These are phyloP conservation scores for Herminia tarsipennalis DNA, from an alignment of 2,888 invertebrate genomes.

Conservation along the genomic window DNA sequence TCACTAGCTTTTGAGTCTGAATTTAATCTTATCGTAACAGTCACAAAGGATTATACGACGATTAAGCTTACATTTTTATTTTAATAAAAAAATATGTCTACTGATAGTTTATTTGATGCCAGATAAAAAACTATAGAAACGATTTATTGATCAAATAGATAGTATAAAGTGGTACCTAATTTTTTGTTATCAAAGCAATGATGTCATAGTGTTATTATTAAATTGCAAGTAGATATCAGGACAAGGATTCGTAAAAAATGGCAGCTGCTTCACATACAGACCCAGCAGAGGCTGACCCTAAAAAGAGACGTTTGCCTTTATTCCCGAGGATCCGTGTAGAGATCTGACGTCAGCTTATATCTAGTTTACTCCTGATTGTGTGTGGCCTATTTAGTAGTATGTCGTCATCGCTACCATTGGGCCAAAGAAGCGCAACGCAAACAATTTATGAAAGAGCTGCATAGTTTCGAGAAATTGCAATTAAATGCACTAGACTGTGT, in stretches of 20 bases:
- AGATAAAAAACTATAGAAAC: no score
- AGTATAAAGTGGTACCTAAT: background rate
- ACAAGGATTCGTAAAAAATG: conserved; percentile 2
- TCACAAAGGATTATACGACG: background rate
- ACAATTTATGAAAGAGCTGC: conserved; percentile 87
- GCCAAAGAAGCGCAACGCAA: conserved; percentile 80
- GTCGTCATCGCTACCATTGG: conserved; percentile 86
- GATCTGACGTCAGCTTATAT: conserved; percentile 87
- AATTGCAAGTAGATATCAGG: background rate
- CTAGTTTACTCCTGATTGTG: conserved; percentile 86
- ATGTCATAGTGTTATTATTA: conserved; percentile 18
- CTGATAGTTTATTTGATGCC: no score
- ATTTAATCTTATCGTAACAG: background rate
- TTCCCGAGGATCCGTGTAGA: conserved; percentile 81
- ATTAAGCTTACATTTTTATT: no score
- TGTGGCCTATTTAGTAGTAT: conserved; percentile 87
- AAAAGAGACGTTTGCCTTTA: conserved; percentile 63
- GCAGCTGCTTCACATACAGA: conserved; percentile 14
- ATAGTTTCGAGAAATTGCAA: conserved; percentile 86
- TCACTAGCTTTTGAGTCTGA: conserved; percentile 12
- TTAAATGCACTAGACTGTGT: conserved; percentile 87
- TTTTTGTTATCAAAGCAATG: conserved; percentile 35
- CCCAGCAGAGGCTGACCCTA: conserved; percentile 37
- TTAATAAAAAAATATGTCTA: no score
- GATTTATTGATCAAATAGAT: conserved; percentile 28